Base-by-base conservation (phyloP, 2,113 vertebrate species). In the Pelusios castaneus region DNA sequence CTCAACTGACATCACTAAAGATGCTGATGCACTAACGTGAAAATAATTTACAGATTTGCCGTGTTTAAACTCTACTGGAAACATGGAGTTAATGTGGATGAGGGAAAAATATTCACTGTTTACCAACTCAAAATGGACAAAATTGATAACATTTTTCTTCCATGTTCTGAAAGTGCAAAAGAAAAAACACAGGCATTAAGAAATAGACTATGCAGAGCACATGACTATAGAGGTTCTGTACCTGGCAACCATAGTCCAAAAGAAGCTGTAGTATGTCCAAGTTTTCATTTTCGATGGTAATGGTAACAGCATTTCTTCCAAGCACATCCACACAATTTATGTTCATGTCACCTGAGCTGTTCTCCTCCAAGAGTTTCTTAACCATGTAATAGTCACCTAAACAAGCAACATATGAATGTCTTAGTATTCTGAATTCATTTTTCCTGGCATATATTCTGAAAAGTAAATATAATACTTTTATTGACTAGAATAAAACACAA, bases 361-460 rank as follows among this genome's bases (percentile, higher is more conserved):
- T 99, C 95, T 99, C 99, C 95, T 99, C 99, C 45, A 99, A 98
- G 73, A 99, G 99, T 84, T 99, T 99, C 98, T 99, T 99, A 98
- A 99, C 99, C 99, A 99, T 99, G 97, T 99, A 99, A 98, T 99
- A 99, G 97, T 99, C 99, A 97, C 99, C 99, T 99, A 97, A 89
- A 96, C 89, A 93, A 97, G 80, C 38, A 97, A 97, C 1, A 14
- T 9, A 98, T n/a, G 80, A 87, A 91, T 86, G 73, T 92, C 84
- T 97, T 91, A 92, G 81, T 52, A 85, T 93, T 89, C 85, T 90
- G 80, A 56, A 80, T 83, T 77, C 8, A 97, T 80, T 86, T 87
- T 86, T 85, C 89, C 47, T 70, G 76, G 10, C 82, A 96, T 95
- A 80, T 45, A 92, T 70, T 94, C 13, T 88, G 94, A 95, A 96